Percentiles rank a stretch among this genome's conserved stretches.
Conservation (phyloP, 2,113 vertebrate species). For the Eira barbara region DNA sequence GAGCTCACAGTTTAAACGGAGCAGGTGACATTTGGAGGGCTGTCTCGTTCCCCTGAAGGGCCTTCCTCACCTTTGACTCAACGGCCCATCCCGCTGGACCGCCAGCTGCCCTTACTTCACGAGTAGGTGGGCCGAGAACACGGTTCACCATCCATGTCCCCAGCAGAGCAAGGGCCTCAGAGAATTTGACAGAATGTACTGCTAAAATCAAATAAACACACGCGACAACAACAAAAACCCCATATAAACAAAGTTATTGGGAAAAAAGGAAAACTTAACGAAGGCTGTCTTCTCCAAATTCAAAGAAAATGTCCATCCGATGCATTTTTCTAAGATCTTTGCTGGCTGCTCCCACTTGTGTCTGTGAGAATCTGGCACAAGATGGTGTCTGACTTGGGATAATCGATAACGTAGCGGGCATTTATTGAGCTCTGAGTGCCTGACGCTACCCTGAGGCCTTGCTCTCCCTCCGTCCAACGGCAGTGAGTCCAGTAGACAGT, state of each 20-base stretch:
- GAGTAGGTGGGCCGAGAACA: background rate
- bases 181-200: background rate
- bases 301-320: background rate
- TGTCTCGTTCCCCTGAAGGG: background rate
- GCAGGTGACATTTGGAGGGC: background rate
- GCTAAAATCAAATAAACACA: background rate
- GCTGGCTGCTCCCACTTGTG: background rate
- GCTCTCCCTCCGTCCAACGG: background rate
- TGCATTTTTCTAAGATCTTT: background rate
- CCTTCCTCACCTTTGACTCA: background rate
- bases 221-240: background rate
- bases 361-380: background rate
- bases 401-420: background rate
- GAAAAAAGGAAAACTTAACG: background rate
- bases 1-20: background rate
- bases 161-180: background rate
- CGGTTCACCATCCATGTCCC: background rate
- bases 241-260: background rate
- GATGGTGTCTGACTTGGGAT: background rate
- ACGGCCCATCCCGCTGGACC: background rate
- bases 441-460: background rate
- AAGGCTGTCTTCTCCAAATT: background rate
- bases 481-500: background rate
- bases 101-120: background rate
- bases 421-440: background rate